Percentiles rank a stretch among this genome's conserved stretches.
phyloP scores from a whole-genome alignment of 2,888 invertebrate genomes.

The Drosophila greeni region DNA sequence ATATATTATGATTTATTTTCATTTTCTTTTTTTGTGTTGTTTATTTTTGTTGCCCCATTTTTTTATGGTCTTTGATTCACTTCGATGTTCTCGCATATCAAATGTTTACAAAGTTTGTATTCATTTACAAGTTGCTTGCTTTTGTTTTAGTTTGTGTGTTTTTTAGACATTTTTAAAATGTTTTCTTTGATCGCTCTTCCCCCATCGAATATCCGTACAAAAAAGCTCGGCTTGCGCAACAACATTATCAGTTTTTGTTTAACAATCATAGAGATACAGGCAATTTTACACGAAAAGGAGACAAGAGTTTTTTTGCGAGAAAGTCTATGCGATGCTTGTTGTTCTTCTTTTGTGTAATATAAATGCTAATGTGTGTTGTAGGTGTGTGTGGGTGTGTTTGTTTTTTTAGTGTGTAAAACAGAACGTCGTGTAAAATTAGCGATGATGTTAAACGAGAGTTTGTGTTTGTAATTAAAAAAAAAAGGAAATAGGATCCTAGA shows the following conservation, averaged over 20 bases:
- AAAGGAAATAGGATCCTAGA: constrained; percentile 55
- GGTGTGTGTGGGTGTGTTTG: constrained; percentile 8
- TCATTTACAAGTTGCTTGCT: constrained; percentile 45
- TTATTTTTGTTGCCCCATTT: constrained; percentile 27
- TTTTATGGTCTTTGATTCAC: constrained; percentile 30
- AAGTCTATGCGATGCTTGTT: constrained; percentile 10
- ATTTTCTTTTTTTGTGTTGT: constrained; percentile 39
- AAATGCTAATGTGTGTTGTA: constrained; percentile 29
- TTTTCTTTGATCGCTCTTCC: constrained; percentile 45
- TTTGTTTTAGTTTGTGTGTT: constrained; percentile 4
- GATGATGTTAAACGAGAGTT: constrained; percentile 59
- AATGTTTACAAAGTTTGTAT: constrained; percentile 65
- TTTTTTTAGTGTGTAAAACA: constrained; percentile 49
- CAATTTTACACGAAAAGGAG: constrained; percentile 35
- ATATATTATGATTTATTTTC: constrained; percentile 37
- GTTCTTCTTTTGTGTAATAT: constrained; percentile 15
- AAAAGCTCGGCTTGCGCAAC: constrained; percentile 46
- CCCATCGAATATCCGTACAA: constrained; percentile 19
- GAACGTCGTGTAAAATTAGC: constrained; percentile 58
- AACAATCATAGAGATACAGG: constrained; percentile 37
- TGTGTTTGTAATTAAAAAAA: constrained; percentile 39
- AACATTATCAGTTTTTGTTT: constrained; percentile 19
- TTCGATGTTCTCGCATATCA: constrained; percentile 34
- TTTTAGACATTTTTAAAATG: constrained; percentile 65
- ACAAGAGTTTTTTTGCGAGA: constrained; percentile 39